Base-by-base conservation (phyloP, 1,140 invertebrate species). In the Microplitis mediator region DNA sequence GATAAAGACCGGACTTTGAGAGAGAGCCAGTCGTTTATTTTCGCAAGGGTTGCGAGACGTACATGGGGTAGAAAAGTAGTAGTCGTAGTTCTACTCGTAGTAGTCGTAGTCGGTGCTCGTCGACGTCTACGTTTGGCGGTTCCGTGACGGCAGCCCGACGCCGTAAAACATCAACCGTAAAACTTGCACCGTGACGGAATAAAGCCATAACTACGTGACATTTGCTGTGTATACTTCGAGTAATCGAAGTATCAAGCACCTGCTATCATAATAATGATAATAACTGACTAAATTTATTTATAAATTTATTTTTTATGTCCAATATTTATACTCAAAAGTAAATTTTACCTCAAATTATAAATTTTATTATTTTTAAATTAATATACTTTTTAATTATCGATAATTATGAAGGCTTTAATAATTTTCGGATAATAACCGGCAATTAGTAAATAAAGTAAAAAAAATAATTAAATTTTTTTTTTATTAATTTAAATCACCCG, bases 101-200 rank as follows among this genome's bases (percentile, higher is more conserved):
- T 39, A 39, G 36, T 39, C 39, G 39, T 9, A 3, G 39, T 45
- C 23, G 23, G 23, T 23, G 23, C 2, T 23, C 23, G 23, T 23
- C 23, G 61, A 70, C 36, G 60, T 61, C 39, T 36, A 31, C 36
- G 23, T 34, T 60, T 62, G 50, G 63, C 16, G 69, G 61, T 64
- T 65, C 61, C 69, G 69, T 64, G 51, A 65, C 62, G 36, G 14
- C 34, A 23, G 23, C 23, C 23, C 14, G 36, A 64, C 62, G 69
- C 61, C 50, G 31, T 71, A 71, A 71, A 71, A 64, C 51, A 65
- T 50, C 50, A 45, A 39, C 60, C 60, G 50, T 64, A 71, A 71
- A 71, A 16, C 61, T 32, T 6, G 50, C 52, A 13, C 69, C 69
- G 69, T 71, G 63, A 71, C 69, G 45, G 35, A 71, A 71, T 71